Base-by-base conservation (phyloP, 2,888 invertebrate genomes). In the Meta bourneti region DNA sequence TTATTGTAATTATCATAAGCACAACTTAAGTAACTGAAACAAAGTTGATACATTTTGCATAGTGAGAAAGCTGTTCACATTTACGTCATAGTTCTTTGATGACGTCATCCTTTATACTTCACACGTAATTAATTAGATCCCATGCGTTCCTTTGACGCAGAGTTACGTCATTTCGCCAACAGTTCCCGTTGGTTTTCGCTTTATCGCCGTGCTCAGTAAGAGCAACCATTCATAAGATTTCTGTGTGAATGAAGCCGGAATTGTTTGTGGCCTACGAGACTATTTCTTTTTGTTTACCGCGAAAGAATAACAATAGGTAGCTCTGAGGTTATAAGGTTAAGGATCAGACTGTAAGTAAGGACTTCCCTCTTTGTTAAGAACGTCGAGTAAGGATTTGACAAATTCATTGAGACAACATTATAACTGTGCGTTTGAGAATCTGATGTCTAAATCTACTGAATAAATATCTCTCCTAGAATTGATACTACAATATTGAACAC, bases 101-200 rank as follows among this genome's bases (percentile, higher is more conserved):
- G 82, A 82, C 82, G 71, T 82, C 71, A 71, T 19, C 51, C 71
- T 49, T 71, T 82, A 49, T 82, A 82, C 82, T 70, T 72, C 71
- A 71, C 51, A 70, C 82, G 82, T 82, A 82, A 82, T 82, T 82
- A 82, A 82, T 72, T 82, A 72, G 82, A 49, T 82, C 82, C 52
- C 19, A 49, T 71, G 72, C 82, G 82, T 82, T 82, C 71, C n/a
- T 82, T 13, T 82, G 82, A 82, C 75, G 75, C 34, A 48, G 9
- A 48, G 75, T 16, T 75, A 34, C 82, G 82, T 82, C 82, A 82
- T 82, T 82, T 82, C 82, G 51, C 51, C 82, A 82, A 82, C 52
- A 71, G 71, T 51, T 71, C 34, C 71, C 19, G 71, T 82, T 82
- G 71, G 82, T 19, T 72, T 20, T 51, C 71, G 52, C 54, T 61